Conservation (phyloP, 2,797 vertebrate species). For the Gadopsis marmoratus region DNA sequence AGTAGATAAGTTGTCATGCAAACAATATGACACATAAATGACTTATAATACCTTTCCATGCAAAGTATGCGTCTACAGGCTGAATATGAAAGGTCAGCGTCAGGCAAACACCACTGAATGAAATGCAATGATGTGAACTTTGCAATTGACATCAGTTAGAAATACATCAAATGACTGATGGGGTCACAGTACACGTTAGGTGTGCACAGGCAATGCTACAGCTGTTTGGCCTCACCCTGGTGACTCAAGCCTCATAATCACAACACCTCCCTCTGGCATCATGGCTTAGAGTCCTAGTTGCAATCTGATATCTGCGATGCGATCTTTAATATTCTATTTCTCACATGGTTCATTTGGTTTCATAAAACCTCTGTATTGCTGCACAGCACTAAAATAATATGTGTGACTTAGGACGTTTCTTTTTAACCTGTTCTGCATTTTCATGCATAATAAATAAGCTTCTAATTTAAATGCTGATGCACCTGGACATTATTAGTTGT, state of each 20-base stretch:
- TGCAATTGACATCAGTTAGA: constrained; percentile 38
- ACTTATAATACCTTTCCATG: constrained; percentile 16
- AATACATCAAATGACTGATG: constrained; percentile 55
- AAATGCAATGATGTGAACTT: constrained; percentile 40
- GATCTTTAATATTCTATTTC: constrained; percentile 8
- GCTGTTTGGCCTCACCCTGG: constrained; percentile 40
- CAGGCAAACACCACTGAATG: constrained; percentile 36
- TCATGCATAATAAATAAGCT: background rate
- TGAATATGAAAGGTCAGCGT: constrained; percentile 49
- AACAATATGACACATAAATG: constrained; percentile 13
- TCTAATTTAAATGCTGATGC: background rate
- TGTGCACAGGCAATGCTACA: constrained; percentile 45
- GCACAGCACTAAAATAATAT: background rate
- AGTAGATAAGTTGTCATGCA: constrained; percentile 43
- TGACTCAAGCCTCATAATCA: constrained; percentile 57
- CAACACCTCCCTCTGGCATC: constrained; percentile 41
- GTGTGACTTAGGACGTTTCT: background rate
- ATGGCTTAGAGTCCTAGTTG: constrained; percentile 22
- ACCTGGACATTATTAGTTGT: background rate
- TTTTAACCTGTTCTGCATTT: background rate
- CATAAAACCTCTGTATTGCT: background rate
- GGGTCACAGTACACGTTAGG: constrained; percentile 67
- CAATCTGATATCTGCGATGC: constrained; percentile 10
- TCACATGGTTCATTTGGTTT: background rate
- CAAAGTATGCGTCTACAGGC: constrained; percentile 45